phyloP scores from a whole-genome alignment of 2,797 vertebrate species.

The Sebastolobus alascanus region DNA sequence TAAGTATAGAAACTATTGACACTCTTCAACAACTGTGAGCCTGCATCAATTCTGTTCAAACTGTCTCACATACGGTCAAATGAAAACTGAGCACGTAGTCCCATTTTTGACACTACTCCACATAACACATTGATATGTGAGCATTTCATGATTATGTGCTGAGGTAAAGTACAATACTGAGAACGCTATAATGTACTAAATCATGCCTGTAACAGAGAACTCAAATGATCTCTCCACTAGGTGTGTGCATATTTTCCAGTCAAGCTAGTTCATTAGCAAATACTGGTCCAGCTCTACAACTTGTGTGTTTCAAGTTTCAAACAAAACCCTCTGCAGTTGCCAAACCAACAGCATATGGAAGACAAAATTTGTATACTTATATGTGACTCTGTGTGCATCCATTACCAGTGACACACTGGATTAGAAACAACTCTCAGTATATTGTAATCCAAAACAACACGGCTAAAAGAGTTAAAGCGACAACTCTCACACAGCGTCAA shows the following conservation, averaged over 20 bases:
- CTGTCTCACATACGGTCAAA: background rate
- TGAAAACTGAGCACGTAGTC: background rate
- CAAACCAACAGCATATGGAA: slow-evolving; percentile 45
- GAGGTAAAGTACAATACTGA: slow-evolving; percentile 50
- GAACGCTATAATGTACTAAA: background rate
- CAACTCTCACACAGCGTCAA: slow-evolving; percentile 6
- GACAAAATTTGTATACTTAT: slow-evolving; percentile 34
- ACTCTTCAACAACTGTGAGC: slow-evolving; percentile 1
- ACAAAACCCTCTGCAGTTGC: slow-evolving; percentile 21
- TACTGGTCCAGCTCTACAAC: slow-evolving; percentile 22
- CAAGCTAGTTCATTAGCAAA: slow-evolving; percentile 14
- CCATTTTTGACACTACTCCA: background rate
- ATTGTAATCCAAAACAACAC: slow-evolving; percentile 2
- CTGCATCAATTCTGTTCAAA: slow-evolving; percentile 29
- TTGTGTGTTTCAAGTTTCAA: background rate
- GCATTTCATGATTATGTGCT: slow-evolving; percentile 2
- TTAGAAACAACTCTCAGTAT: slow-evolving; percentile 17
- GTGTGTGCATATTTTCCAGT: slow-evolving; percentile 48
- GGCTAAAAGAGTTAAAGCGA: slow-evolving; percentile 18
- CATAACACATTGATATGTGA: slow-evolving; percentile 22
- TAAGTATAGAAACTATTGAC: slow-evolving; percentile 64
- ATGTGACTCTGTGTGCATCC: slow-evolving; percentile 3
- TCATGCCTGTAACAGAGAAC: slow-evolving; percentile 8
- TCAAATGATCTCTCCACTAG: background rate
- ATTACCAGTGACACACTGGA: background rate